phyloP scores from a whole-genome alignment of 2,113 vertebrate species.

The Echinops telfairi region DNA sequence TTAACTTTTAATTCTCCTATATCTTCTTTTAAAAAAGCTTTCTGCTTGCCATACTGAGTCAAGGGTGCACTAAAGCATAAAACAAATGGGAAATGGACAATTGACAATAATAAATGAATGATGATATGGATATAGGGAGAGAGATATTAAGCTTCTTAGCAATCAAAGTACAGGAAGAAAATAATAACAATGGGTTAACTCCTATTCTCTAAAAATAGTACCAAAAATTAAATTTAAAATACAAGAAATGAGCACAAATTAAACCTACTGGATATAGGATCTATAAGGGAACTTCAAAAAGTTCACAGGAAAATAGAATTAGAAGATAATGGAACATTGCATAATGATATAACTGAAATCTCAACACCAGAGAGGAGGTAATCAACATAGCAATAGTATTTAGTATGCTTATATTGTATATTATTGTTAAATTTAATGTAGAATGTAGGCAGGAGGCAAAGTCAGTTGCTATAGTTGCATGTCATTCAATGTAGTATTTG shows the following conservation, averaged over 20 bases:
- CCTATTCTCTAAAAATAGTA: slow-evolving; percentile 25
- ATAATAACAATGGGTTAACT: slow-evolving; percentile 26
- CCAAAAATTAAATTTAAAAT: not conserved
- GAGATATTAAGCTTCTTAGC: slow-evolving; percentile 23
- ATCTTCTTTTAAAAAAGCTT: not conserved
- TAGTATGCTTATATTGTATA: not conserved
- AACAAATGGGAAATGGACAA: not conserved
- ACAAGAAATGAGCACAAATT: not conserved
- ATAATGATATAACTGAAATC: not conserved
- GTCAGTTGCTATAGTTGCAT: too few relatives aligned
- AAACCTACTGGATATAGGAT: not conserved
- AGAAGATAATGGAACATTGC: too few relatives aligned
- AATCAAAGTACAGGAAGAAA: slow-evolving; percentile 13
- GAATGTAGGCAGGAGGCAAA: too few relatives aligned
- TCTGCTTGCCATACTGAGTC: not conserved
- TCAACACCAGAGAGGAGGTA: not conserved
- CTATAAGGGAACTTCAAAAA: too few relatives aligned
- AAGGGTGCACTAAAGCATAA: slow-evolving; percentile 40
- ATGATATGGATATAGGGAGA: not conserved
- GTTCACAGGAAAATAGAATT: too few relatives aligned
- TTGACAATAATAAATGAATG: not conserved
- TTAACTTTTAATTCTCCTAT: not conserved
- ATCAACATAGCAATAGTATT: not conserved
- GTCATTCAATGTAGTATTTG: too few relatives aligned
- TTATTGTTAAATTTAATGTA: not conserved